phyloP scores from a whole-genome alignment of 2,113 vertebrate genomes.

The Columba livia region DNA sequence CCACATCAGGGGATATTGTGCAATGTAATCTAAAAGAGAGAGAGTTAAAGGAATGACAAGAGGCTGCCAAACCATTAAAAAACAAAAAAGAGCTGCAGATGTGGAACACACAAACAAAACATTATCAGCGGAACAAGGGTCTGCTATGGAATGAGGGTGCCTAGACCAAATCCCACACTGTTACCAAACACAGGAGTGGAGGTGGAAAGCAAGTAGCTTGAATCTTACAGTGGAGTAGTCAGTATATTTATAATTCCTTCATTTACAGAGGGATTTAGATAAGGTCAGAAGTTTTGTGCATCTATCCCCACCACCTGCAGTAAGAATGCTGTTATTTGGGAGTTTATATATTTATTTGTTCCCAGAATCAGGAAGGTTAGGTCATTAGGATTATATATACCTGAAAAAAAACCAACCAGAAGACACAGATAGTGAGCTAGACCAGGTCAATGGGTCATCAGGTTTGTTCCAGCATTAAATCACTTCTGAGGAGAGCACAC shows the following conservation, averaged over 20 bases:
- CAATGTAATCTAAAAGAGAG: neutral
- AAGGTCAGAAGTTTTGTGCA: neutral
- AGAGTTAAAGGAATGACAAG: neutral
- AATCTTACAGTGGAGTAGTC: neutral
- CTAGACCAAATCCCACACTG: neutral
- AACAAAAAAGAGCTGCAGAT: neutral
- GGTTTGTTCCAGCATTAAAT: neutral
- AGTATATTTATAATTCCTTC: neutral
- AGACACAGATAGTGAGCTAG: neutral
- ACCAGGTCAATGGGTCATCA: neutral
- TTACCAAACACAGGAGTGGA: too few species aligned
- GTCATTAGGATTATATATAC: neutral
- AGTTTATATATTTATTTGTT: neutral
- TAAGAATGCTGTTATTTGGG: neutral
- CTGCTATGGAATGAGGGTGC: neutral
- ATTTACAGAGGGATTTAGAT: neutral
- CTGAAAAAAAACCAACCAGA: neutral
- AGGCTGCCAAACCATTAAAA: neutral
- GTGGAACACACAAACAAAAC: neutral
- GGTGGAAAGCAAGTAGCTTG: neutral
- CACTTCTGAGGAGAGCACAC: neutral
- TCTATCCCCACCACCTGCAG: neutral
- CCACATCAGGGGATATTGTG: neutral
- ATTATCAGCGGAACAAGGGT: neutral
- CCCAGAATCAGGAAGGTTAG: too few species aligned